Evolutionary conservation across 2,797 vertebrate species (phyloP).

Genomic region (Pterois miles): DNA sequence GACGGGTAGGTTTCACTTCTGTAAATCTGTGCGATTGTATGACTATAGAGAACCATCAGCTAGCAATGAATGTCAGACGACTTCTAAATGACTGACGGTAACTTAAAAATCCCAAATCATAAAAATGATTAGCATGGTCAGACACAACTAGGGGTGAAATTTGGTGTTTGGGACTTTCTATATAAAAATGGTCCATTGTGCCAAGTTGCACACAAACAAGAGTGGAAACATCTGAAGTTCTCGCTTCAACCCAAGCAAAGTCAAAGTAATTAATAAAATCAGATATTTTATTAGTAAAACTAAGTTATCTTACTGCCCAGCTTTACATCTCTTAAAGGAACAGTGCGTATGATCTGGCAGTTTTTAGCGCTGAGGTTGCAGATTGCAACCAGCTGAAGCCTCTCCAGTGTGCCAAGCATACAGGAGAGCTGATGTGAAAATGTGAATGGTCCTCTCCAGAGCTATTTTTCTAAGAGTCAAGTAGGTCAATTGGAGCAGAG

Average conservation of each 20-base stretch:
- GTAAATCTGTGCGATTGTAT: neutral
- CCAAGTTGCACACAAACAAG: neutral
- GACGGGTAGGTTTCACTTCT: constrained; percentile 49
- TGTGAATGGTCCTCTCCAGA: no score
- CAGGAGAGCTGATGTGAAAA: no score
- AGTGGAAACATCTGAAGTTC: neutral
- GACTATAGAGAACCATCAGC: neutral
- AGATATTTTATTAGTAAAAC: fast-evolving
- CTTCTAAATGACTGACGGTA: neutral
- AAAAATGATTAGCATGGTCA: neutral
- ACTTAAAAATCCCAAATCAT: no score
- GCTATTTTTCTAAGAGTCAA: fast-evolving
- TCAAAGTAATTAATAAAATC: neutral
- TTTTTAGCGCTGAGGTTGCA: no score
- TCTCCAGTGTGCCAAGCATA: no score
- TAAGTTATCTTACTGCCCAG: neutral
- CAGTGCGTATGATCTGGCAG: no score
- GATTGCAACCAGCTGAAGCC: no score
- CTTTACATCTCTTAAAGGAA: neutral
- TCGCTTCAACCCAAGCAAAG: neutral
- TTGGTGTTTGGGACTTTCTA: fast-evolving
- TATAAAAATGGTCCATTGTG: neutral
- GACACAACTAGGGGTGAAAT: no score
- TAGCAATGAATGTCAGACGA: neutral
- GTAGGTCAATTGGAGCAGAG: no score